phyloP scores from a whole-genome alignment of 2,888 invertebrate species.

The Ectobius pallidus region DNA sequence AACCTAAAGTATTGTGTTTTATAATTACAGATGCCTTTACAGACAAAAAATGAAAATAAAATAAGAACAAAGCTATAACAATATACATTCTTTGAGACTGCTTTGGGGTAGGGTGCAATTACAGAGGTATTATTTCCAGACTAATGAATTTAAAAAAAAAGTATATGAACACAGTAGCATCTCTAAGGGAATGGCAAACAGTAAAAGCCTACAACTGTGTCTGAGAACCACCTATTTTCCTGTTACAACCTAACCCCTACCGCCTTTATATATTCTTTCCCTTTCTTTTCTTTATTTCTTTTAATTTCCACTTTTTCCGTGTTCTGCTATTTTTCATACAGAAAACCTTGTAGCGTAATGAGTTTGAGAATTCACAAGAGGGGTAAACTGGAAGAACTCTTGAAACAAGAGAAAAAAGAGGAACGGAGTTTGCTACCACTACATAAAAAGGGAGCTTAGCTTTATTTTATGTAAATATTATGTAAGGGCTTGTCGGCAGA shows the following conservation, averaged over 20 bases:
- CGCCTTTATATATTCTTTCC: conserved; percentile 15
- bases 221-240: neutral
- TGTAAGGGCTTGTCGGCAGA: conserved; percentile 23
- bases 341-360: conserved; percentile 35
- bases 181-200: neutral
- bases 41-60: neutral
- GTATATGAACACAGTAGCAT: conserved; percentile 4
- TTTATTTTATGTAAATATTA: conserved; percentile 39
- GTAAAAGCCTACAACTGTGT: neutral
- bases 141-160: conserved; percentile 31
- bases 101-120: conserved; percentile 32
- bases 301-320: conserved; percentile 32
- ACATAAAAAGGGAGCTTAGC: conserved; percentile 18
- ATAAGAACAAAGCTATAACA: neutral
- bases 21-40: neutral
- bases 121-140: conserved; percentile 37
- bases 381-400: neutral
- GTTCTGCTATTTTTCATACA: conserved; percentile 36
- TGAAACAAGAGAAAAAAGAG: conserved; percentile 18
- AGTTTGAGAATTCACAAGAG: conserved; percentile 30
- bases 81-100: conserved; percentile 29
- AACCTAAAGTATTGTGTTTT: neutral
- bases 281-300: conserved; percentile 34
- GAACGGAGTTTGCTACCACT: neutral
- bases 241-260: too few relatives aligned